phyloP scores from a whole-genome alignment of 2,113 vertebrate species.

The Sorex fumeus region DNA sequence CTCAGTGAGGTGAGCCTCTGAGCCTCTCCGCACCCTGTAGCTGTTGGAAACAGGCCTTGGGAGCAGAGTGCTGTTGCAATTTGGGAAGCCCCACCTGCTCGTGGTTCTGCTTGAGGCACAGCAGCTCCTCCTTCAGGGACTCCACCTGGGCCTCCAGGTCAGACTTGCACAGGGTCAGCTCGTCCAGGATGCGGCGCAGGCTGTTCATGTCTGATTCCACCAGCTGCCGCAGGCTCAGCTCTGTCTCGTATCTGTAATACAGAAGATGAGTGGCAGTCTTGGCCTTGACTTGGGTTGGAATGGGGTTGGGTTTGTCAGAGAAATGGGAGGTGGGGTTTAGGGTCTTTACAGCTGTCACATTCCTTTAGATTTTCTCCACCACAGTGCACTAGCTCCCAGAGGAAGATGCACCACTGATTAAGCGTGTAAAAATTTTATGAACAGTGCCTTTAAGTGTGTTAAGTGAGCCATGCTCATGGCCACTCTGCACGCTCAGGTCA shows the following conservation, averaged over 20 bases:
- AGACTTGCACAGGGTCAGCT: slow-evolving; percentile 89
- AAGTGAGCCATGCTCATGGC: no score
- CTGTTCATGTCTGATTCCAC: slow-evolving; percentile 89
- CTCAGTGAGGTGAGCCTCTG: neutral
- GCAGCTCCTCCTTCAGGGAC: slow-evolving; percentile 89
- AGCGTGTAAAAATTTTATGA: neutral
- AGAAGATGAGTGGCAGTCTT: neutral
- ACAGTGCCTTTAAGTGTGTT: neutral
- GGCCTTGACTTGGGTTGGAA: neutral
- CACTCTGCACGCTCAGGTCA: no score
- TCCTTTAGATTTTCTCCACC: neutral
- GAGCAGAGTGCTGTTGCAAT: neutral
- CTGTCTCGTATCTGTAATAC: slow-evolving; percentile 86
- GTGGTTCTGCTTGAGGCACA: slow-evolving; percentile 90
- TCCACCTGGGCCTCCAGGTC: slow-evolving; percentile 91
- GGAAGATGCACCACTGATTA: neutral
- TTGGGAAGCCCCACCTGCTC: slow-evolving; percentile 87
- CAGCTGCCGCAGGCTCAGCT: slow-evolving; percentile 87
- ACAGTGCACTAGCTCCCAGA: neutral
- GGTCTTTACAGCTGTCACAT: neutral
- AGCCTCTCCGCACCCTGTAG: neutral
- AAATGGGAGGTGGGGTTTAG: neutral
- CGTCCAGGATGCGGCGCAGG: slow-evolving; percentile 89
- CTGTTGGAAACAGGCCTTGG: neutral
- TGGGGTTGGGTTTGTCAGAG: neutral